Conservation (phyloP, 2,113 vertebrate species). For the Zootoca vivipara region DNA sequence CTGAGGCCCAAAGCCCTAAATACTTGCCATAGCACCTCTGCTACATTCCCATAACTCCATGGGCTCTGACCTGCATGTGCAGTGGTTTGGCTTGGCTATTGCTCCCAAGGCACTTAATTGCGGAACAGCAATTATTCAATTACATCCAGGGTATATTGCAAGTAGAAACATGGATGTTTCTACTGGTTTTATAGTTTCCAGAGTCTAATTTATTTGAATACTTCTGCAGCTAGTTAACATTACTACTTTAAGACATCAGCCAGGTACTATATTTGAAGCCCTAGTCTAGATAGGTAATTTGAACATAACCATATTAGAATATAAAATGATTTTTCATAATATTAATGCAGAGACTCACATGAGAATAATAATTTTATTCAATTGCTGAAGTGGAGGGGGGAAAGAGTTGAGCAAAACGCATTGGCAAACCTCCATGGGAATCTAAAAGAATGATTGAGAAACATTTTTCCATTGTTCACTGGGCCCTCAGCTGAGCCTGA, state of each 20-base stretch:
- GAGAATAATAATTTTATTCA: neutral
- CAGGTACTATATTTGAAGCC: neutral
- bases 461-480: neutral
- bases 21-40: neutral
- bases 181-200: neutral
- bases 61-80: neutral
- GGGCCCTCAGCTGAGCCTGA: neutral
- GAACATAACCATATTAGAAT: neutral
- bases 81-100: neutral
- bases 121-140: neutral
- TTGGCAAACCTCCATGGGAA: neutral
- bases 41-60: neutral
- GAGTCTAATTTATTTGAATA: neutral
- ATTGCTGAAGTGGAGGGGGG: neutral
- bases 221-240: neutral
- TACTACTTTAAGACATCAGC: neutral
- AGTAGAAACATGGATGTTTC: neutral
- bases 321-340: constrained; percentile 3
- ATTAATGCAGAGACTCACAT: neutral
- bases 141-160: neutral
- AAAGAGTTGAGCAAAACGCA: neutral
- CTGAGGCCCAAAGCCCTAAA: neutral
- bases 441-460: neutral
- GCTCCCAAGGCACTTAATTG: neutral
- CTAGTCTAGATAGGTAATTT: neutral